Base-by-base conservation (phyloP, 2,113 vertebrate genomes). In the Lethenteron camtschaticum region DNA sequence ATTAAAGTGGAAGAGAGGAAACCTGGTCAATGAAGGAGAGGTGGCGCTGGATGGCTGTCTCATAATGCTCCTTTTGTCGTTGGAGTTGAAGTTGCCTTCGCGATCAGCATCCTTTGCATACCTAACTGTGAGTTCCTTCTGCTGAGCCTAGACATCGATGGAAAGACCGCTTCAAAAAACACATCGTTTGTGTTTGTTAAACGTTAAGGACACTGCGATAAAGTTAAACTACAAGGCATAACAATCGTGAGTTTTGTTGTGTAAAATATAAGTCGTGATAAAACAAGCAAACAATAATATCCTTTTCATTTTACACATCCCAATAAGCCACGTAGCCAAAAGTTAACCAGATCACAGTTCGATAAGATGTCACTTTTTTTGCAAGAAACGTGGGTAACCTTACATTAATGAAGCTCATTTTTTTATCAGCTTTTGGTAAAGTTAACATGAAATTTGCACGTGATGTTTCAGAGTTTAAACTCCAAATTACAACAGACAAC, bases 1-100 rank as follows among this genome's bases (percentile, higher is more conserved):
- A 60, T 41, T 68, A 56, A 7, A 56, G n/a, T 8, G 18, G 55
- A 55, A 9, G 24, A 24, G 69, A 10, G 4, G 16, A 1, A 76
- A 89, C 91, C 89, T 97, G 91, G 77, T 97, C 89, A 0, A 97
- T 97, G 78, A 97, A 96, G 3, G 83, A 70, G 69, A 97, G 78
- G 68, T 97, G 91, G 55, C 91, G 81, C 79, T 88, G 88, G 75
- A 95, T 86, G 10, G 89, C 84, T 69, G 85, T 81, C 74, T 96
- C 90, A 0, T 96, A 95, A 56, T 96, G 89, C 2, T 90, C 85
- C 77, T 83, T 85, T 80, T 97, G 89, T 70, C 83, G 81, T 72
- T 77, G 80, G 69, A 94, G 79, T 78, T 80, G 88, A 24, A 80
- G 82, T 68, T 72, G 73, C 2, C 95, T 80, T 91, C 89, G 74